A percentile compares a stretch with the other conserved stretches of the same genome.
Evolutionary conservation across 1,140 invertebrate genomes (phyloP).

Genomic region (Aphelenchoides besseyi): DNA sequence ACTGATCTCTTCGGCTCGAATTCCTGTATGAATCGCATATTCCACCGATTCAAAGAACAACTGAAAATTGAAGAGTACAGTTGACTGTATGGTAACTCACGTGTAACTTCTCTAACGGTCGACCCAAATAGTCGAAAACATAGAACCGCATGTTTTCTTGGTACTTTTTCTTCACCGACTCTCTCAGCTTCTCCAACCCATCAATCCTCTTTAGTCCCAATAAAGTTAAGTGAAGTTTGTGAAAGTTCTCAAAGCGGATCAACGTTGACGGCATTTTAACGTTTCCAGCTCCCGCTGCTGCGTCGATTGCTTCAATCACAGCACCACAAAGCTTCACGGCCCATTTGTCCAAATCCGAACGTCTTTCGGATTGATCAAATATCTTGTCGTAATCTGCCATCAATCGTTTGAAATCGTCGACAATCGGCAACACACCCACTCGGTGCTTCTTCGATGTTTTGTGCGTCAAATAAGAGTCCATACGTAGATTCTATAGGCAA

Average conservation of each 20-base stretch:
- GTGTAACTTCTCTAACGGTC: slow-evolving; percentile 90
- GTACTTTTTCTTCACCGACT: slow-evolving; percentile 86
- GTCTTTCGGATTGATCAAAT: slow-evolving; percentile 74
- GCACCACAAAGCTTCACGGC: slow-evolving; percentile 78
- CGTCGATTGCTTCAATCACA: slow-evolving; percentile 80
- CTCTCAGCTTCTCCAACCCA: slow-evolving; percentile 79
- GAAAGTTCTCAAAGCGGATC: slow-evolving; percentile 84
- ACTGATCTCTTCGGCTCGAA: slow-evolving; percentile 92
- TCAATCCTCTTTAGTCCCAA: slow-evolving; percentile 80
- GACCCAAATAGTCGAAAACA: slow-evolving; percentile 87
- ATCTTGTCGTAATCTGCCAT: slow-evolving; percentile 64
- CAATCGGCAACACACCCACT: slow-evolving; percentile 41
- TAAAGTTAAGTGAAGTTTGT: slow-evolving; percentile 80
- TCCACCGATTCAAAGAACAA: slow-evolving; percentile 84
- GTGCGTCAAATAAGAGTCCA: too few species aligned
- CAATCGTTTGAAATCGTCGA: slow-evolving; percentile 35
- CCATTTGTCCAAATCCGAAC: slow-evolving; percentile 93
- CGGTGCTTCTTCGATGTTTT: slow-evolving; percentile 37
- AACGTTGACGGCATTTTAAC: slow-evolving; percentile 91
- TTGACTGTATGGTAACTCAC: slow-evolving; percentile 67
- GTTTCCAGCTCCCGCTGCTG: slow-evolving; percentile 78
- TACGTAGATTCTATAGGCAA: too few species aligned
- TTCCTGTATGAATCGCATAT: slow-evolving; percentile 81
- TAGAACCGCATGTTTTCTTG: slow-evolving; percentile 83
- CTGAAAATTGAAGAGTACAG: slow-evolving; percentile 30